A percentile compares a stretch with the other conserved stretches of the same genome.
phyloP scores from a whole-genome alignment of 2,888 invertebrate genomes.

The Drosophila multiciliata region DNA sequence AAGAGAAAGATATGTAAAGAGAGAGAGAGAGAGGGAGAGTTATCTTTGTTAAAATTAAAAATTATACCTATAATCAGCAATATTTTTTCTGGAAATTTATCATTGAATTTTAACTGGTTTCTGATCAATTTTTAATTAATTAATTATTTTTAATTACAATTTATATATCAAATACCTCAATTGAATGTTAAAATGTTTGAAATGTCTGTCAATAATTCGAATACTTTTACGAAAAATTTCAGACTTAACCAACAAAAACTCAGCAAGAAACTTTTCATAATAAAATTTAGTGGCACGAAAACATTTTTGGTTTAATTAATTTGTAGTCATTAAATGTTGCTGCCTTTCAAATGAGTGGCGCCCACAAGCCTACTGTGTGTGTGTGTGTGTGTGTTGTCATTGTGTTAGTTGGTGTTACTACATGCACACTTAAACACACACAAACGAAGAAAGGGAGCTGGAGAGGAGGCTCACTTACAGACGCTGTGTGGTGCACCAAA shows the following conservation, averaged over 20 bases:
- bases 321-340: conserved; percentile 72
- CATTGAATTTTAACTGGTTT: background rate
- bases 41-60: background rate
- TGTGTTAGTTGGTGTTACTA: conserved; percentile 58
- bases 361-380: conserved; percentile 23
- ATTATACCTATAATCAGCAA: background rate
- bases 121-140: background rate
- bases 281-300: conserved; percentile 60
- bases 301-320: conserved; percentile 73
- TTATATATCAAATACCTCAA: background rate
- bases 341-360: conserved; percentile 32
- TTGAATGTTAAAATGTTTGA: background rate
- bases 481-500: conserved; percentile 65
- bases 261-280: conserved; percentile 47
- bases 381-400: conserved; percentile 29
- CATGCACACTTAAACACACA: conserved; percentile 24
- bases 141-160: background rate
- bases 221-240: background rate
- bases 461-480: conserved; percentile 31
- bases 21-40: background rate
- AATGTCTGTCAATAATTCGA: background rate
- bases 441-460: conserved; percentile 4
- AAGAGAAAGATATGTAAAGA: background rate
- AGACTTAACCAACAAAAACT: conserved; percentile 11
- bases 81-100: background rate